These are phyloP conservation scores for Eupithecia tripunctaria DNA, from an alignment of 2,888 invertebrate species.

Conservation along the genomic window DNA sequence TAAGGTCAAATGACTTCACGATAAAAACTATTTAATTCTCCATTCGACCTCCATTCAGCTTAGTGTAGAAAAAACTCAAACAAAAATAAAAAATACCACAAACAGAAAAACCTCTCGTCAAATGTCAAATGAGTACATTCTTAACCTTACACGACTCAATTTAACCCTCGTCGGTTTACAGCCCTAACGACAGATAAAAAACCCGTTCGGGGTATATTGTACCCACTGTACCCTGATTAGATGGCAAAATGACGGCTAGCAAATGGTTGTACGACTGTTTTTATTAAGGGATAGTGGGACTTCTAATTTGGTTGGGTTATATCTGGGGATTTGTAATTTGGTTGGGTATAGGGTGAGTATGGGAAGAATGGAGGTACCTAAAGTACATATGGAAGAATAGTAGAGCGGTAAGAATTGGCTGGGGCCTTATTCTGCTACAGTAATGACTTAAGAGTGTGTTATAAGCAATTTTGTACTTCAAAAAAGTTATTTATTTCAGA, in stretches of 20 bases:
- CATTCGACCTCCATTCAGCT: too few species aligned
- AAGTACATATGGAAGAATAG: too few species aligned
- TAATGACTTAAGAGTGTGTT: too few species aligned
- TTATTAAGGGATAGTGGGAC: constrained; percentile 37
- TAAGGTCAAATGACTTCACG: too few species aligned
- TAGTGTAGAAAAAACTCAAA: background rate
- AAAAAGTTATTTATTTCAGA: too few species aligned
- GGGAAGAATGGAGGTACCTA: background rate
- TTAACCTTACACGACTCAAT: constrained; percentile 22
- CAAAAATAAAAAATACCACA: background rate
- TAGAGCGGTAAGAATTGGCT: too few species aligned
- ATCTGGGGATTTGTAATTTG: background rate
- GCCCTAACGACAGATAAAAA: constrained; percentile 69
- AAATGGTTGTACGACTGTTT: constrained; percentile 43
- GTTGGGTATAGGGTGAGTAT: background rate
- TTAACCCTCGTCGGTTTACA: constrained; percentile 58
- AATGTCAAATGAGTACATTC: constrained; percentile 37
- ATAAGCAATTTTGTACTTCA: too few species aligned
- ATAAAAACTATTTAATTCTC: too few species aligned
- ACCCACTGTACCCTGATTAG: constrained; percentile 69
- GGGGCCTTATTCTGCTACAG: too few species aligned
- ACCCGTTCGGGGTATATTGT: constrained; percentile 52
- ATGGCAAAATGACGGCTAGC: constrained; percentile 67
- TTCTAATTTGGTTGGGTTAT: constrained; percentile 7
- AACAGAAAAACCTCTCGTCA: background rate